Evolutionary conservation across 2,797 vertebrate species (phyloP).

Genomic region (Cheirogaleus major): DNA sequence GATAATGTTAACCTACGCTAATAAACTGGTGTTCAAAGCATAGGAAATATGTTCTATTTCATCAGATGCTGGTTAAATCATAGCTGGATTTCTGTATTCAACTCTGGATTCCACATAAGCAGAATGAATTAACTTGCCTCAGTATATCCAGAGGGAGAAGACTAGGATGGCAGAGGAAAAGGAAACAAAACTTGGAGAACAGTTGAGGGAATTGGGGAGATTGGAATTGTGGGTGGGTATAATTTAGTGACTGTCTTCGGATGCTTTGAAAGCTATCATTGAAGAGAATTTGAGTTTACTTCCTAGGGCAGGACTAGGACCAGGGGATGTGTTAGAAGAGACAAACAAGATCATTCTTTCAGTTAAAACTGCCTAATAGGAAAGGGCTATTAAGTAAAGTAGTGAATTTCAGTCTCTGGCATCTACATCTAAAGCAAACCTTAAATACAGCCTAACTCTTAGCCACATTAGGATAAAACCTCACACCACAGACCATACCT

Average conservation of each 20-base stretch:
- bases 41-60: neutral
- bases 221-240: neutral
- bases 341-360: neutral
- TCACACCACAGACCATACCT: neutral
- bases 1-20: neutral
- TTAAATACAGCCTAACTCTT: neutral
- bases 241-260: neutral
- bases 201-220: neutral
- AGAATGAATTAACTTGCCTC: neutral
- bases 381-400: neutral
- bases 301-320: neutral
- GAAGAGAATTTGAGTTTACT: neutral
- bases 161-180: neutral
- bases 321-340: neutral
- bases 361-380: neutral
- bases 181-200: neutral
- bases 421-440: neutral
- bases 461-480: neutral
- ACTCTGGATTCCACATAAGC: neutral
- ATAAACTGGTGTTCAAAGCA: neutral
- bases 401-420: neutral
- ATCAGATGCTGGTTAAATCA: neutral
- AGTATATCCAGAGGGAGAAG: neutral
- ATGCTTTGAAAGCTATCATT: neutral
- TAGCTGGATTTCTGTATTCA: neutral